Conservation (phyloP, 2,888 invertebrate genomes). For the Trachelus tabidus region DNA sequence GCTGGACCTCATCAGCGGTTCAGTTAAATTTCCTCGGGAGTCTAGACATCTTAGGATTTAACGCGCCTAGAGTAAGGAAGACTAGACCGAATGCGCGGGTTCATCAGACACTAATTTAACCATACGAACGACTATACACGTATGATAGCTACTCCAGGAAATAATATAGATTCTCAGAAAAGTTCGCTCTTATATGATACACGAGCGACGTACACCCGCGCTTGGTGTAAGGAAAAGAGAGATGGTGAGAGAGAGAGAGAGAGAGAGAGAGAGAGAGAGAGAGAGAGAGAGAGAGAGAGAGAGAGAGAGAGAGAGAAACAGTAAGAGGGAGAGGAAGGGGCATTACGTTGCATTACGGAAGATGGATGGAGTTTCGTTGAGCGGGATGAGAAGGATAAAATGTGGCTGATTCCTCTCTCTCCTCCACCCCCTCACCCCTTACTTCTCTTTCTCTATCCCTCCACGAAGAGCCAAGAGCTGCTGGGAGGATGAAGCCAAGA, state of each 20-base stretch:
- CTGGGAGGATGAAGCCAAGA: slow-evolving; percentile 12
- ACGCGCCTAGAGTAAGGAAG: no score
- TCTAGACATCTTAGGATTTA: no score
- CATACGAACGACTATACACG: no score
- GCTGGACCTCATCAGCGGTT: neutral
- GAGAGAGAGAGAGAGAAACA: no score
- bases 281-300: neutral
- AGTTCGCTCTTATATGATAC: no score
- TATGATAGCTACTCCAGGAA: no score
- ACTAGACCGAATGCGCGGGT: no score
- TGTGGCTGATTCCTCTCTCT: slow-evolving; percentile 25
- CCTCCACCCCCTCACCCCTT: slow-evolving; percentile 25
- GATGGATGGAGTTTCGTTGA: slow-evolving; percentile 46
- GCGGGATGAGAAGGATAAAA: slow-evolving; percentile 37
- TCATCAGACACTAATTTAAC: no score
- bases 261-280: neutral
- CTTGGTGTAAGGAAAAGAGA: neutral
- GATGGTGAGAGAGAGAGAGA: neutral
- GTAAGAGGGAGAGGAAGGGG: neutral
- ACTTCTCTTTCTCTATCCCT: slow-evolving; percentile 13
- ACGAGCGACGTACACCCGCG: neutral
- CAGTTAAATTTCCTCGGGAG: no score
- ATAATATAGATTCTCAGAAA: no score
- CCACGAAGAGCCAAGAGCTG: slow-evolving; percentile 14
- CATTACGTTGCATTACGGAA: slow-evolving; percentile 39